Evolutionary conservation across 2,113 vertebrate species (phyloP), one percentile per base, ranked within the genome.

Genomic region (Ptychochromis oligacanthus): DNA sequence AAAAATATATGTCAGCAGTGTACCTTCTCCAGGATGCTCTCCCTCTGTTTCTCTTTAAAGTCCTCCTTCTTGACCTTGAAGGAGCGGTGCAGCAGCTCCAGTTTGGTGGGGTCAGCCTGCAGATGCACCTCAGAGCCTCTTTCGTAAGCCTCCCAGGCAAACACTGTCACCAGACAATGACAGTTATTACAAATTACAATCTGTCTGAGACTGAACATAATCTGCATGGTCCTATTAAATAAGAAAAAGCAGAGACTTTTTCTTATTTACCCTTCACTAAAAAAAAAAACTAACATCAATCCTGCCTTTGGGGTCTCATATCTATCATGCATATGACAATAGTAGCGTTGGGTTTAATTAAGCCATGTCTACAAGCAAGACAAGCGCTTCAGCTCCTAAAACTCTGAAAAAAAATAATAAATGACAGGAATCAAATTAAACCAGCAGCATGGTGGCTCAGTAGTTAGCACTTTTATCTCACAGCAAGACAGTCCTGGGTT

Each of bases 1-100:
- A 34, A 31, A 6, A 59, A 57, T 24, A 76, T 11, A 55, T 18
- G 10, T 7, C 22, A 49, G 14, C 18, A 12, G n/a, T 49, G 74
- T 95, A 99, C 98, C 97, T 93, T 99, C 80, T 99, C 97, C 20
- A 99, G 86, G 88, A 99, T 99, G 96, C 96, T 96, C 84, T 99
- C 97, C 83, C 98, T 97, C 95, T 98, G 98, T 74, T 97, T 89
- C 55, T 98, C 96, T 87, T 99, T 99, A 86, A 99, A 99, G 86
- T 99, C 97, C 93, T 99, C 98, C 86, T 99, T 99, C 91, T 99
- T 99, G 89, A 99, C 98, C 92, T 97, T 98, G 95, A 99, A 99
- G 64, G 98, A 99, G 60, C 97, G 95, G 86, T 98, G 97, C 43
- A 99, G 93, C 70, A 99, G 94, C 90, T 99, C 97, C 60, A 99